Percentiles rank a stretch among this genome's conserved stretches.
Conservation (phyloP, 1,140 invertebrate species). For the Drosophila eugracilis region DNA sequence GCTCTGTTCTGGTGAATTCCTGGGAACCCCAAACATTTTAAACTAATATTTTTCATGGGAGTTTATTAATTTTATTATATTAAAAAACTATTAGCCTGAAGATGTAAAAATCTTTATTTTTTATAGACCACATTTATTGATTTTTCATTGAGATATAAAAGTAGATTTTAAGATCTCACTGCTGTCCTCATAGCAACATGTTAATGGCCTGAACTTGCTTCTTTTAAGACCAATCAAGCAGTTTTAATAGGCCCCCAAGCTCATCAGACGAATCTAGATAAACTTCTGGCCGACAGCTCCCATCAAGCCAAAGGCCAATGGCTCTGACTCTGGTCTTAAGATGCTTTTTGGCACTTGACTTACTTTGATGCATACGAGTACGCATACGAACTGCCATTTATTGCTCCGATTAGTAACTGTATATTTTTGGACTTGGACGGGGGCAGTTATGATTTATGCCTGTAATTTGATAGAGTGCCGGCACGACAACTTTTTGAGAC, state of each 20-base stretch:
- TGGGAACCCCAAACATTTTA: too few relatives aligned
- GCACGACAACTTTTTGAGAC: conserved; percentile 49
- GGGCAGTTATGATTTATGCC: conserved; percentile 78
- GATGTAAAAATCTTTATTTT: too few relatives aligned
- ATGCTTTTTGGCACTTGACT: conserved; percentile 76
- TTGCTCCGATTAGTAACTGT: conserved; percentile 50
- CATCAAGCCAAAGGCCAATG: conserved; percentile 38
- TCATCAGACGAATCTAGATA: conserved; percentile 22
- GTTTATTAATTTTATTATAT: too few relatives aligned
- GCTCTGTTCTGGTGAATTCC: not conserved
- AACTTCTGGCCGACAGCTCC: conserved; percentile 20
- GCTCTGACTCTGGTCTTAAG: conserved; percentile 45
- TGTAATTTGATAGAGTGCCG: conserved; percentile 79
- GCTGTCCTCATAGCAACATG: too few relatives aligned
- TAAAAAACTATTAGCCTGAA: too few relatives aligned
- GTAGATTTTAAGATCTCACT: too few relatives aligned
- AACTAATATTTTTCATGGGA: too few relatives aligned
- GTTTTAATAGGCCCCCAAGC: not conserved
- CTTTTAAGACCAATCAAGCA: not conserved
- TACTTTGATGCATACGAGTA: conserved; percentile 37
- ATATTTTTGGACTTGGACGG: conserved; percentile 14
- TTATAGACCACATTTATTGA: too few relatives aligned
- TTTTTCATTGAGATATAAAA: too few relatives aligned
- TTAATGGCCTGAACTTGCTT: not conserved
- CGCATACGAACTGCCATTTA: conserved; percentile 35